phyloP scores from a whole-genome alignment of 2,797 vertebrate species.

The Nannoperca obscura region DNA sequence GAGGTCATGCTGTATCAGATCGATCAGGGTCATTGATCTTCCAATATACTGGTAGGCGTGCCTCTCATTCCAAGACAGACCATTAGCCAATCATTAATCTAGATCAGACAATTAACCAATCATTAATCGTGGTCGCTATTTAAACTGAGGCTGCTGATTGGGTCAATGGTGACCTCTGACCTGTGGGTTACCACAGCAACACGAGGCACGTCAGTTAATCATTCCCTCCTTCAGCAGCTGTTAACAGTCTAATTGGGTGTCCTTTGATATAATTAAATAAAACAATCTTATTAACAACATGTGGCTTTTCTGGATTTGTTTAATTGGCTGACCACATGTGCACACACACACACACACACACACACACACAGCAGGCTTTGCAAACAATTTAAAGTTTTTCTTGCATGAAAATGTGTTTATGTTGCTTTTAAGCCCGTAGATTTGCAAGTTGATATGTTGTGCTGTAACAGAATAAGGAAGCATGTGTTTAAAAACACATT shows the following conservation, averaged over 20 bases:
- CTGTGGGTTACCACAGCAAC: conserved; percentile 34
- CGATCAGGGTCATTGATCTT: conserved; percentile 62
- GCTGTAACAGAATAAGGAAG: neutral
- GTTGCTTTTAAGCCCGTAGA: neutral
- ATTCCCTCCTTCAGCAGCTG: conserved; percentile 6
- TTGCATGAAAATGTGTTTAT: neutral
- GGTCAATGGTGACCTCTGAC: conserved; percentile 52
- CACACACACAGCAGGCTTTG: neutral
- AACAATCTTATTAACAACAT: conserved; percentile 25
- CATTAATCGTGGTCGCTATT: conserved; percentile 57
- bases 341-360: neutral
- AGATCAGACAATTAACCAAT: conserved; percentile 63
- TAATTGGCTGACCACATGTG: neutral
- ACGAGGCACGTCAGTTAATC: conserved; percentile 13
- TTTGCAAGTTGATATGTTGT: neutral
- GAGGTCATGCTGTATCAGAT: conserved; percentile 61
- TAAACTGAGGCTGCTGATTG: conserved; percentile 47
- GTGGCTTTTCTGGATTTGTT: neutral
- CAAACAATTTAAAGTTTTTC: neutral
- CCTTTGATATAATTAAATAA: conserved; percentile 35
- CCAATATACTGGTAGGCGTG: conserved; percentile 26
- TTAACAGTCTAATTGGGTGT: conserved; percentile 34
- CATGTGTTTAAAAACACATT: neutral
- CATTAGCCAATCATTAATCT: conserved; percentile 72
- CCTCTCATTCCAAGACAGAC: conserved; percentile 54